Evolutionary conservation across 2,797 vertebrate genomes (phyloP).

Genomic region (Chaetophractus vellerosus): DNA sequence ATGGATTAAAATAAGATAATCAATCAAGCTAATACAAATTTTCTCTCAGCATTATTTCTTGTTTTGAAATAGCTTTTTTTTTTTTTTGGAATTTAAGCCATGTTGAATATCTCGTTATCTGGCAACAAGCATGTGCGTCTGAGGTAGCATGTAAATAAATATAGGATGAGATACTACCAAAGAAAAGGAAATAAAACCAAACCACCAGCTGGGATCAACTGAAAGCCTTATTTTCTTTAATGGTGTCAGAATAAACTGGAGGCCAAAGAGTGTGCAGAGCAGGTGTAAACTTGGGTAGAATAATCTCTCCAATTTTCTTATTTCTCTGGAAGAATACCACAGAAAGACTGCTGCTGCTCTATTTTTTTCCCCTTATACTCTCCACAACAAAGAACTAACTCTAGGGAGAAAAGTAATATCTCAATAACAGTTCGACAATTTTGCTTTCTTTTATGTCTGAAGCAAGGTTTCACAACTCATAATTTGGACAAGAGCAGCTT

Average conservation of each 20-base stretch:
- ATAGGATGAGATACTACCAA: slow-evolving; percentile 36
- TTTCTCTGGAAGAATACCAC: slow-evolving; percentile 40
- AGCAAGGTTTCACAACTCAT: slow-evolving; percentile 71
- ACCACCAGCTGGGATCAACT: not conserved
- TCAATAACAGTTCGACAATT: slow-evolving; percentile 75
- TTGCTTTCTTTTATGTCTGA: slow-evolving; percentile 67
- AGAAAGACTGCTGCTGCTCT: not conserved
- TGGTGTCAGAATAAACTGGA: not conserved
- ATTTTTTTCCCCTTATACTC: slow-evolving; percentile 52
- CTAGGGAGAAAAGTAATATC: slow-evolving; percentile 57
- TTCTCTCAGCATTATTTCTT: slow-evolving; percentile 90
- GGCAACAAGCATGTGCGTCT: slow-evolving; percentile 46
- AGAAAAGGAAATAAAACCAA: slow-evolving; percentile 66
- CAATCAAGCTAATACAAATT: slow-evolving; percentile 93
- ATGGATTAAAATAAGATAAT: slow-evolving; percentile 95
- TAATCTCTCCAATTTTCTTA: slow-evolving; percentile 14
- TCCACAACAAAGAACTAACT: slow-evolving; percentile 70
- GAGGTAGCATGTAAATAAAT: slow-evolving; percentile 72
- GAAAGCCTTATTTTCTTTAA: slow-evolving; percentile 65
- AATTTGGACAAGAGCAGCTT: slow-evolving; percentile 70
- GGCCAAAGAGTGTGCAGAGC: slow-evolving; percentile 9
- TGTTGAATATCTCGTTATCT: slow-evolving; percentile 81
- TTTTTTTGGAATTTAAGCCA: slow-evolving; percentile 69
- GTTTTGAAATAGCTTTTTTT: slow-evolving; percentile 86
- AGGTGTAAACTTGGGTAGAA: slow-evolving; percentile 28